Evolutionary conservation across 2,797 vertebrate species (phyloP).

Genomic region (Poeciliopsis presidionis): DNA sequence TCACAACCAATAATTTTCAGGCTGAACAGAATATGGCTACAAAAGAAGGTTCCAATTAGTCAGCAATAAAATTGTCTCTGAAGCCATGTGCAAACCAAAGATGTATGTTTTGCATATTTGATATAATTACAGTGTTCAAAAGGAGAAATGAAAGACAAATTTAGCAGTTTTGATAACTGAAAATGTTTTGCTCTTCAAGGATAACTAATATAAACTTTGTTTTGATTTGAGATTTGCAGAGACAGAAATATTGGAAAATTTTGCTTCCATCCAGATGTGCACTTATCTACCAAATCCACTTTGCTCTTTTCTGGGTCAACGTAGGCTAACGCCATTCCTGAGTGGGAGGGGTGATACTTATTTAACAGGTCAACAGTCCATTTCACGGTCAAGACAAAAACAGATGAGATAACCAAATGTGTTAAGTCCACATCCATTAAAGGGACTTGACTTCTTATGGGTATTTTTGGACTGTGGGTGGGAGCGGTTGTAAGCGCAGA

Average conservation of each 20-base stretch:
- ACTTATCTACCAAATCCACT: neutral
- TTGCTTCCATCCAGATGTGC: neutral
- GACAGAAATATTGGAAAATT: neutral
- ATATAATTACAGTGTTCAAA: neutral
- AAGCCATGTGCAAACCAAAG: neutral
- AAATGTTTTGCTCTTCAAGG: neutral
- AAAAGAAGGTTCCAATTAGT: neutral
- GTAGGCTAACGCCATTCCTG: neutral
- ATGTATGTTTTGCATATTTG: neutral
- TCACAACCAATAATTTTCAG: neutral
- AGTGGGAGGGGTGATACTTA: neutral
- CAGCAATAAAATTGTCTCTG: neutral
- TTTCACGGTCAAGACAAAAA: neutral
- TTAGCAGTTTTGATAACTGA: neutral
- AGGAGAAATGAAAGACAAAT: neutral
- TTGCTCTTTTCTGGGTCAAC: neutral
- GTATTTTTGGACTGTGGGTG: neutral
- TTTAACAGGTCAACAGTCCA: neutral
- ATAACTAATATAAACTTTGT: neutral
- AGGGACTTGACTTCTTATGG: neutral
- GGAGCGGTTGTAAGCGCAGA: neutral
- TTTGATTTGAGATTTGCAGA: neutral
- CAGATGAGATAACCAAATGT: neutral
- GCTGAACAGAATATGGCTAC: neutral
- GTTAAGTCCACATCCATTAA: neutral